Conservation (phyloP, 2,113 vertebrate genomes). For the Marmota flaviventris region DNA sequence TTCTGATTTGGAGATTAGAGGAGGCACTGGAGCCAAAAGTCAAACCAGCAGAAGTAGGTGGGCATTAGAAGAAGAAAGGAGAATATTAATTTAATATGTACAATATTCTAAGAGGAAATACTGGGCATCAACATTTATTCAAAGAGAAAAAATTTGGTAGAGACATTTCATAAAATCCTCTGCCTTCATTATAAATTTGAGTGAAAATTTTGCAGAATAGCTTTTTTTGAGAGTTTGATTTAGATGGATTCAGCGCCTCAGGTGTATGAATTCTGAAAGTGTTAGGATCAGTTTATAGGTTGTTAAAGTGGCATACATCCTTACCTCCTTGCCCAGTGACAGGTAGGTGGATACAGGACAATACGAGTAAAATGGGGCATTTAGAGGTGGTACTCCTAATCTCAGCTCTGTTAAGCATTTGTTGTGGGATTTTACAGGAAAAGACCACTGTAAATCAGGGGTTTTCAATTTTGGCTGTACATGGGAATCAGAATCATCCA, state of each 20-base stretch:
- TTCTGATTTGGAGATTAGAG: background rate
- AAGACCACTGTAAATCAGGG: rapidly evolving
- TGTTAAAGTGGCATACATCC: background rate
- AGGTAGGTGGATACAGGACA: background rate
- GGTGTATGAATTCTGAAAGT: background rate
- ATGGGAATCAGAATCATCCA: background rate
- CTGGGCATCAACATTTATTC: background rate
- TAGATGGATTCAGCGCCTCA: background rate
- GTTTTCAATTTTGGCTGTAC: background rate
- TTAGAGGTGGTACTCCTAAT: background rate
- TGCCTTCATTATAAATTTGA: background rate
- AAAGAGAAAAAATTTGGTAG: background rate
- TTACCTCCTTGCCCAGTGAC: background rate
- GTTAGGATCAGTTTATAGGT: background rate
- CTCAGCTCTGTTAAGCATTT: background rate
- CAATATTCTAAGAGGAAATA: background rate
- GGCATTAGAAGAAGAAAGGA: background rate
- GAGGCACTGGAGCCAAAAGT: background rate
- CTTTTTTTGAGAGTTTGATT: background rate
- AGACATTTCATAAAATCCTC: background rate
- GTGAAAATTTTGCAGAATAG: background rate
- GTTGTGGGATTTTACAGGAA: background rate
- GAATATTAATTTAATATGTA: background rate
- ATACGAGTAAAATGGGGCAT: background rate
- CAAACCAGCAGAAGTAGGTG: background rate